Conservation (phyloP, 1,140 invertebrate species). For the Metopolophium dirhodum region DNA sequence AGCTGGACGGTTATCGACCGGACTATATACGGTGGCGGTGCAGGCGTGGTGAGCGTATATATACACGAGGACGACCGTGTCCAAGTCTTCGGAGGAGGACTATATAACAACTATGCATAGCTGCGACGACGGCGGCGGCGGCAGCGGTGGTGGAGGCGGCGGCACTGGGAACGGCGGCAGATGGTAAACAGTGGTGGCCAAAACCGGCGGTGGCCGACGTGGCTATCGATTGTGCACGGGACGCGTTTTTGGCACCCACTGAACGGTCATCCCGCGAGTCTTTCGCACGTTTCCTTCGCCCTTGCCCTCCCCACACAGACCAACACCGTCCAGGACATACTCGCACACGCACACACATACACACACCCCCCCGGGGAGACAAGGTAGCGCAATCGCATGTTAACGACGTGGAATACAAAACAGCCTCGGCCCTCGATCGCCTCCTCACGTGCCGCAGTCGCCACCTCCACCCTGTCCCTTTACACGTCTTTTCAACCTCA, state of each 20-base stretch:
- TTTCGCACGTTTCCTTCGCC: neutral
- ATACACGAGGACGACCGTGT: neutral
- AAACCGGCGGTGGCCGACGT: neutral
- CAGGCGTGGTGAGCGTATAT: neutral
- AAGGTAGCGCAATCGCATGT: conserved; percentile 49
- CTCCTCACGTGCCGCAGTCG: neutral
- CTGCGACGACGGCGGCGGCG: neutral
- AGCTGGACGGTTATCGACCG: conserved; percentile 53
- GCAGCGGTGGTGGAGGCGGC: neutral
- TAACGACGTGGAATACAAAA: conserved; percentile 55
- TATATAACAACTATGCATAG: neutral
- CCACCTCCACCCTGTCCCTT: neutral
- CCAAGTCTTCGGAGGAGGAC: neutral
- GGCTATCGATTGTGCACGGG: neutral
- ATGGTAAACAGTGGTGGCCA: conserved; percentile 28
- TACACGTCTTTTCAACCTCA: conserved; percentile 54
- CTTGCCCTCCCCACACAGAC: too few species aligned
- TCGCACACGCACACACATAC: neutral
- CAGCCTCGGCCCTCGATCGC: neutral
- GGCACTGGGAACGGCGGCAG: neutral
- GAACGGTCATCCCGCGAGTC: conserved; percentile 30
- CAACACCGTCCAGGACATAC: neutral
- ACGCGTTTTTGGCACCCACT: conserved; percentile 29
- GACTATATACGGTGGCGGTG: neutral
- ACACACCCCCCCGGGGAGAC: neutral